Conservation (phyloP, 2,888 invertebrate species). For the Amblyteles armatorius region DNA sequence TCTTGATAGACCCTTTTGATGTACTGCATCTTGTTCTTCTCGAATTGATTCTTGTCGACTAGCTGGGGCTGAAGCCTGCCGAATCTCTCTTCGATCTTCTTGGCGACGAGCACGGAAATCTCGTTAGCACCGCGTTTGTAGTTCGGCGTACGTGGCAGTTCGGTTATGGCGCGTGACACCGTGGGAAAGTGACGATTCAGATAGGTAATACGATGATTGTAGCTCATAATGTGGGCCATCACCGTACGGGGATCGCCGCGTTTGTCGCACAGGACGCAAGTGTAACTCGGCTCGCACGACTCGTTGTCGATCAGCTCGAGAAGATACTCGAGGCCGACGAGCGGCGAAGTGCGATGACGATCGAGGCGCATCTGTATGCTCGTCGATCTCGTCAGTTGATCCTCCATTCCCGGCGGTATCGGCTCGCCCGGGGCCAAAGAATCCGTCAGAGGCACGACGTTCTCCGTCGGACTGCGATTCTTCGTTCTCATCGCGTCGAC, state of each 20-base stretch:
- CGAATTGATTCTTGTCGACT: conserved; percentile 89
- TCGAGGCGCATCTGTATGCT: conserved; percentile 86
- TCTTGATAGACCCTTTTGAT: conserved; percentile 89
- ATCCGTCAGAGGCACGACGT: conserved; percentile 71
- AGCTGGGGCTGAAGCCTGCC: conserved; percentile 90
- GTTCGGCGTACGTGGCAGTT: conserved; percentile 87
- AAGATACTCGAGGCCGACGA: conserved; percentile 92
- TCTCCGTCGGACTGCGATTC: conserved; percentile 30
- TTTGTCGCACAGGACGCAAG: conserved; percentile 92
- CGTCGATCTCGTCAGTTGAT: conserved; percentile 85
- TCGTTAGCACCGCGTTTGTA: conserved; percentile 84
- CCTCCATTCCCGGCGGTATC: conserved; percentile 90
- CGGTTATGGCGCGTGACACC: conserved; percentile 87
- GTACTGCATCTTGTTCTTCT: conserved; percentile 86
- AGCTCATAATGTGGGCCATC: conserved; percentile 91
- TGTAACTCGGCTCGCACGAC: conserved; percentile 90
- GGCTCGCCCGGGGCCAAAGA: conserved; percentile 88
- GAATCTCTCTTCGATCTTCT: conserved; percentile 91
- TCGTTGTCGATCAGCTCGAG: conserved; percentile 89
- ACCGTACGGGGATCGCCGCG: conserved; percentile 92
- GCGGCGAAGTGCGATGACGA: conserved; percentile 85
- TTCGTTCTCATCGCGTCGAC: conserved; percentile 72
- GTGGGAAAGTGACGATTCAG: conserved; percentile 89
- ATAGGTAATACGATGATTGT: conserved; percentile 91
- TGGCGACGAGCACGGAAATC: conserved; percentile 86